phyloP scores from a whole-genome alignment of 2,888 invertebrate genomes.

The Harpagoxenus sublaevis region DNA sequence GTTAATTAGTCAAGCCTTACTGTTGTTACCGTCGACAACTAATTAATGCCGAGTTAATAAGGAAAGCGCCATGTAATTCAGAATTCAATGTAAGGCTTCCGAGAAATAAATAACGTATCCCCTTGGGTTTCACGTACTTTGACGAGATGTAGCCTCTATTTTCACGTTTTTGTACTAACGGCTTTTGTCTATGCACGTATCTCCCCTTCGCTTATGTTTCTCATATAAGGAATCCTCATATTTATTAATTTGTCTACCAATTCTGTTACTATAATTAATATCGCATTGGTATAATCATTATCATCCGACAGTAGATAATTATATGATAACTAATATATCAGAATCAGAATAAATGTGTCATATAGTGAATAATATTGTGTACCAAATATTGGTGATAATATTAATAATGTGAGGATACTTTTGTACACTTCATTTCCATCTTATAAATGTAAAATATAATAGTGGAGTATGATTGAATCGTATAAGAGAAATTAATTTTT shows the following conservation, averaged over 20 bases:
- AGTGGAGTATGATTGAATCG: neutral
- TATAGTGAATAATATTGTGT: neutral
- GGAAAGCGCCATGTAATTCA: neutral
- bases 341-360: neutral
- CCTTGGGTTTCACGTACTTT: conserved; percentile 40
- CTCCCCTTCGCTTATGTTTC: neutral
- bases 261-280: neutral
- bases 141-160: conserved; percentile 13
- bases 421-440: neutral
- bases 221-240: conserved; percentile 15
- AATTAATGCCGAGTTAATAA: neutral
- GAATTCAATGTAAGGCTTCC: neutral
- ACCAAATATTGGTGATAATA: conserved; percentile 1
- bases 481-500: neutral
- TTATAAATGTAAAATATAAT: neutral
- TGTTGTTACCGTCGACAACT: neutral
- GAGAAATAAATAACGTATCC: conserved; percentile 15
- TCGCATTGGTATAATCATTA: neutral
- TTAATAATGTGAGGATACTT: conserved; percentile 31
- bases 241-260: neutral
- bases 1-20: conserved; percentile 4
- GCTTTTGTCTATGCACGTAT: conserved; percentile 14
- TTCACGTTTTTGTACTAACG: conserved; percentile 28
- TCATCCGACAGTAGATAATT: neutral
- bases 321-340: neutral